Percentiles rank a stretch among this genome's conserved stretches.
Conservation (phyloP, 2,797 vertebrate genomes). For the Dromococcyx pavoninus region DNA sequence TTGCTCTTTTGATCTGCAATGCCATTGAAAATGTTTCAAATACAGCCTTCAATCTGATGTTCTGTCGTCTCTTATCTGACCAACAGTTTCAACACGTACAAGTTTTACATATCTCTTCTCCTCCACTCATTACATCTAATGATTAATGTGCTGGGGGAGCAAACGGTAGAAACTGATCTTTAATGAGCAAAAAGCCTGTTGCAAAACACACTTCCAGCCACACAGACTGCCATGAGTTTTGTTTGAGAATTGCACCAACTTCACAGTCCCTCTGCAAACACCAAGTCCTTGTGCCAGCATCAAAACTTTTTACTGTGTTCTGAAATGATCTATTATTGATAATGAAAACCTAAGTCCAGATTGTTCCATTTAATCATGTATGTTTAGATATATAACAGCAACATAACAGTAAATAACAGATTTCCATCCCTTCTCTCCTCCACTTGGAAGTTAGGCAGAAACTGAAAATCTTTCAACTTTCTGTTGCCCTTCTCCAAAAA, state of each 20-base stretch:
- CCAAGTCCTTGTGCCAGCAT: background rate
- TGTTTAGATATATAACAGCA: background rate
- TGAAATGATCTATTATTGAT: background rate
- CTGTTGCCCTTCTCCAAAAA: background rate
- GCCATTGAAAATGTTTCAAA: background rate
- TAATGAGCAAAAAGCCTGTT: background rate
- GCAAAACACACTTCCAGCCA: background rate
- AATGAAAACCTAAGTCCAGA: background rate
- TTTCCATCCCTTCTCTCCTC: background rate
- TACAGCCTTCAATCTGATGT: background rate
- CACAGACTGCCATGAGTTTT: background rate
- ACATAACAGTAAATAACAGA: background rate
- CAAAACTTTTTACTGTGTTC: background rate
- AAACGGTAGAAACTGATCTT: background rate
- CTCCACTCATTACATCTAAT: background rate
- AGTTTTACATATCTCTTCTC: background rate
- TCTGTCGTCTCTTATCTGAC: background rate
- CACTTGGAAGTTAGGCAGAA: background rate
- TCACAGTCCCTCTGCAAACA: background rate
- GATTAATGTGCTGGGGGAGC: background rate
- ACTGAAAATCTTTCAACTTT: background rate
- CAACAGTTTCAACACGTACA: background rate
- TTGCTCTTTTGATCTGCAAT: background rate
- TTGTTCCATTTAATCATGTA: background rate
- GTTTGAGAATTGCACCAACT: background rate